A percentile compares a stretch with the other conserved stretches of the same genome.
Conservation (phyloP, 2,113 vertebrate genomes). For the Thermophis baileyi region DNA sequence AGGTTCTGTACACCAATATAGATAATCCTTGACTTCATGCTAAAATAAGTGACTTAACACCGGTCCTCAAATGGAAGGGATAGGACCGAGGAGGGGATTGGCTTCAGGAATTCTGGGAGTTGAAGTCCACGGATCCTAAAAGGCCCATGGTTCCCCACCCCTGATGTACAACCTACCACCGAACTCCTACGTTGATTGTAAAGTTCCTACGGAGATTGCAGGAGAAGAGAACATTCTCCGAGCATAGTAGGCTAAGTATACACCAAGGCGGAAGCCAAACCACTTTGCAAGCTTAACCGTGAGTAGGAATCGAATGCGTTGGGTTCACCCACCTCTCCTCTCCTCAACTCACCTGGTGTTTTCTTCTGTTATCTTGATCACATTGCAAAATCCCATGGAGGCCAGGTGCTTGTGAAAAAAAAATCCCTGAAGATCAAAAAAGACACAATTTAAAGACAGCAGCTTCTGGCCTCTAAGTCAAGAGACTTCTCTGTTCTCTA, state of each 20-base stretch:
- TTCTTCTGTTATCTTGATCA: slow-evolving; percentile 62
- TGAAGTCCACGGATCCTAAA: too few species aligned
- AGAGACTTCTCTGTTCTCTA: too few species aligned
- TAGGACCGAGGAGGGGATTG: too few species aligned
- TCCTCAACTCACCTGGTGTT: slow-evolving; percentile 64
- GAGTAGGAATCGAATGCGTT: fast-evolving
- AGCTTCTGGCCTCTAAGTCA: not conserved
- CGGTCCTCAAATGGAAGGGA: too few species aligned
- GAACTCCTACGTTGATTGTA: too few species aligned
- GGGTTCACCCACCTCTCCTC: not conserved
- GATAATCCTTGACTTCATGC: too few species aligned
- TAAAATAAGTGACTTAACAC: too few species aligned
- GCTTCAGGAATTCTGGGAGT: too few species aligned
- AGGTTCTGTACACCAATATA: too few species aligned
- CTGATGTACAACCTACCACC: too few species aligned
- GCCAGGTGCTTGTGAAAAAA: slow-evolving; percentile 56
- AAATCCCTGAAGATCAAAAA: slow-evolving; percentile 40
- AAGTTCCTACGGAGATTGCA: too few species aligned
- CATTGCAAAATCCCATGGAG: slow-evolving; percentile 53
- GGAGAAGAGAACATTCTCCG: not conserved
- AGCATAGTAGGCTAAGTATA: not conserved
- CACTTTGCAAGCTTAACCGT: not conserved
- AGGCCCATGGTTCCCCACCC: too few species aligned
- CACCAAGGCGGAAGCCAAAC: not conserved
- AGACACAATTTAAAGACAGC: fast-evolving